Conservation (phyloP, 2,888 invertebrate species). For the Tethea ocularis region DNA sequence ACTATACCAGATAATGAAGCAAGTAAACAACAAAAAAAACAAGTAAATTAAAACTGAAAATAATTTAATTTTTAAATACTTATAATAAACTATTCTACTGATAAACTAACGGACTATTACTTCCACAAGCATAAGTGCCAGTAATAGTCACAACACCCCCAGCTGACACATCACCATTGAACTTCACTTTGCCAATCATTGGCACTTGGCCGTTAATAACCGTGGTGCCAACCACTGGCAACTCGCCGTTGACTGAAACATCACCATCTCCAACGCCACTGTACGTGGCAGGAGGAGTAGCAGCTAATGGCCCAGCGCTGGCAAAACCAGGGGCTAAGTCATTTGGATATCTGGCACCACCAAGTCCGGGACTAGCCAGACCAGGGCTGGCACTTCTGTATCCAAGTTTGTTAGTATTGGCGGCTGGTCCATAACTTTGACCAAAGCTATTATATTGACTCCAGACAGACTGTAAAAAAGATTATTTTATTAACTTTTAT, state of each 20-base stretch:
- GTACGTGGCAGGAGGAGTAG: neutral
- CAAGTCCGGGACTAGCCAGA: neutral
- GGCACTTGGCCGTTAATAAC: constrained; percentile 46
- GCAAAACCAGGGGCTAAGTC: neutral
- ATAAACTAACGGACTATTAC: constrained; percentile 9
- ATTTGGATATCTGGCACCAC: neutral
- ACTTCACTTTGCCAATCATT: constrained; percentile 43
- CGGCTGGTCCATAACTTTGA: neutral
- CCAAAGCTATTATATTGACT: neutral
- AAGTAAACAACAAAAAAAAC: neutral
- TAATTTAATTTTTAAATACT: constrained; percentile 4
- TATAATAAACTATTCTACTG: neutral
- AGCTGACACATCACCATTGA: constrained; percentile 42
- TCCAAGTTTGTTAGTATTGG: neutral
- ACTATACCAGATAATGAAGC: no score
- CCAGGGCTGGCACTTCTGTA: neutral
- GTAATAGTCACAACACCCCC: constrained; percentile 40
- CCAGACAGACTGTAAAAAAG: neutral
- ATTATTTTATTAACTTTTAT: neutral
- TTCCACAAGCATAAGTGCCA: constrained; percentile 27
- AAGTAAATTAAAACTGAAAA: neutral
- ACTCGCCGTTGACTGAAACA: constrained; percentile 30
- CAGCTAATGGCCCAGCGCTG: neutral
- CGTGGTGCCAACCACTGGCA: constrained; percentile 39
- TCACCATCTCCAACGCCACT: neutral